Evolutionary conservation across 2,797 vertebrate genomes (phyloP), one percentile per base, ranked within the genome.

Genomic region (Helicolenus hilgendorfi): DNA sequence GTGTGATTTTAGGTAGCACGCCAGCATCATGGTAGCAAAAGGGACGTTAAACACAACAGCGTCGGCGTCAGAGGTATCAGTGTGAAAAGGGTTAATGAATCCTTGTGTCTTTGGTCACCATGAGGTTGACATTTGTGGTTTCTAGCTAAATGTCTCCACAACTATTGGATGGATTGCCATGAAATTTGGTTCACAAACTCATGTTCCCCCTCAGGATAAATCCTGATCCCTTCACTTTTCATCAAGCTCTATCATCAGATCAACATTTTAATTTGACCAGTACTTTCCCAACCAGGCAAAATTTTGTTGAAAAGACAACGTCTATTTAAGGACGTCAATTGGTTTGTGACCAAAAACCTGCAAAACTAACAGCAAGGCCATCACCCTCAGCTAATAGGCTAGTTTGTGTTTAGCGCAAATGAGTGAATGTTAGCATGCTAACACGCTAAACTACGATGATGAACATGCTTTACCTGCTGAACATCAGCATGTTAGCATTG

Each of bases 31-130:
- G 45, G 45, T 0, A 49, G 7, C 18, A 49, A 49, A 45, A 45
- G 41, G 41, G 41, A 45, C 15, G 41, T 45, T 45, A 45, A 45
- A 45, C 41, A 45, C 7, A 20, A 45, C 41, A 45, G 41, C 0
- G 0, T 45, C 7, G 41, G 15, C 45, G 7, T 49, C 45, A 49
- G 45, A 49, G 45, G 45, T 20, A 0, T 0, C 45, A 49, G 45
- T 49, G 18, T 49, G 45, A 49, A 49, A 49, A n/a, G 45, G 45
- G 45, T n/a, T 49, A 49, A 49, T 49, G 45, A 49, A 49, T n/a
- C 45, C 53, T 5, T 55, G 53, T 55, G 0, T 55, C 53, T 55
- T 55, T 55, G n/a, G n/a, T 55, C 41, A 45, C 41, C 41, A 45
- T 45, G 41, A 45, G 41, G 15, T 45, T 45, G 53, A 55, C n/a